Conservation (phyloP, 2,113 vertebrate genomes). For the Lepisosteus oculatus region DNA sequence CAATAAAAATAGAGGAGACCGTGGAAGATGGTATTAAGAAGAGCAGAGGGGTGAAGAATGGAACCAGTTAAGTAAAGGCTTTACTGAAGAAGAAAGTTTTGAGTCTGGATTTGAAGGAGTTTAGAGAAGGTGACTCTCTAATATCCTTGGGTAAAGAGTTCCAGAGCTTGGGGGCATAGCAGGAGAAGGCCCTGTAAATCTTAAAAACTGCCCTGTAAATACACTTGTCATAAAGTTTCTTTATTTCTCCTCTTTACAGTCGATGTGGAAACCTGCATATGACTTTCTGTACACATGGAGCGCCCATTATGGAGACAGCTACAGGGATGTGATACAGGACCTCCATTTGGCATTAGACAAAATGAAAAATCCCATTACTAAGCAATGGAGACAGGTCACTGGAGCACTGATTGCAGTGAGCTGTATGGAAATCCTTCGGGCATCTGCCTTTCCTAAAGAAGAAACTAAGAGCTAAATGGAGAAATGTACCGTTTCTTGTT, state of each 20-base stretch:
- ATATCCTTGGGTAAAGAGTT: neutral
- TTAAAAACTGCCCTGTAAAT: no score
- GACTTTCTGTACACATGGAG: slow-evolving; percentile 93
- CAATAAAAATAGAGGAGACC: no score
- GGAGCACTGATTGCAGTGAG: slow-evolving; percentile 85
- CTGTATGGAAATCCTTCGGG: slow-evolving; percentile 79
- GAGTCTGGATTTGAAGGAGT: no score
- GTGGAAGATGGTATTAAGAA: no score
- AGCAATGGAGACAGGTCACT: slow-evolving; percentile 88
- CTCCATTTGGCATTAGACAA: slow-evolving; percentile 87
- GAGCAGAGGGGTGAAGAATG: no score
- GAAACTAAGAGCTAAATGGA: slow-evolving; percentile 25
- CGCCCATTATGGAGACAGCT: slow-evolving; percentile 78
- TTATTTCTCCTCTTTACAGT: slow-evolving; percentile 56
- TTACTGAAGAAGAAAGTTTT: no score
- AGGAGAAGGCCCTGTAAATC: no score
- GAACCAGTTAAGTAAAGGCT: no score
- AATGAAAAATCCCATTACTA: slow-evolving; percentile 92
- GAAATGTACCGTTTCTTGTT: no score
- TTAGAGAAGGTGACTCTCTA: no score
- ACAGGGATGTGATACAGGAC: slow-evolving; percentile 88
- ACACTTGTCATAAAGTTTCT: neutral
- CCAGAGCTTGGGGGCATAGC: neutral
- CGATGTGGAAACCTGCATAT: slow-evolving; percentile 98
- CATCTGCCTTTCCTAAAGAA: slow-evolving; percentile 66